phyloP scores from a whole-genome alignment of 2,113 vertebrate species.

The Calonectris borealis region DNA sequence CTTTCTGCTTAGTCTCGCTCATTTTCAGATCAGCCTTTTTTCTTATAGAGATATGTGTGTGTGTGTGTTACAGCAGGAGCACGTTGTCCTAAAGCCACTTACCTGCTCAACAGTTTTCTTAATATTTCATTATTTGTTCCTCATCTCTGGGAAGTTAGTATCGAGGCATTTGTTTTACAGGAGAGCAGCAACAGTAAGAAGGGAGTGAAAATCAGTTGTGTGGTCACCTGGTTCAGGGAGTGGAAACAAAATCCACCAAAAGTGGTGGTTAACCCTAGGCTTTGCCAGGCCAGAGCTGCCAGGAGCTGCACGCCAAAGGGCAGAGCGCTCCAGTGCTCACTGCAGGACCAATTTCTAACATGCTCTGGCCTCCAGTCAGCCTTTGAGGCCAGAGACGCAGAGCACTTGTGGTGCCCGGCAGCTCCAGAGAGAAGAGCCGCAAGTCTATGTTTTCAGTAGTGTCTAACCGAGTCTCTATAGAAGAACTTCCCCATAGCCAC shows the following conservation, averaged over 20 bases:
- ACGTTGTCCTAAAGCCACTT: not conserved
- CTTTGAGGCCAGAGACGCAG: not conserved
- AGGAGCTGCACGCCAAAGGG: fast-evolving
- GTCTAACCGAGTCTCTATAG: not conserved
- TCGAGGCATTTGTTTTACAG: not conserved
- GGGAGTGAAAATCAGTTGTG: not conserved
- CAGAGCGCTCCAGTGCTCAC: fast-evolving
- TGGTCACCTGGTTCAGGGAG: not conserved
- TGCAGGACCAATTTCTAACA: not conserved
- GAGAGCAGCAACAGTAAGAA: not conserved
- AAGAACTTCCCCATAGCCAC: not conserved
- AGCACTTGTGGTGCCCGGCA: not conserved
- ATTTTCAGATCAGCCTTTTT: not conserved
- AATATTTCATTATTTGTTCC: not conserved
- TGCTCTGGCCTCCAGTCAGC: not conserved
- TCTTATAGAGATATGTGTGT: not conserved
- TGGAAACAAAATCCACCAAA: not conserved
- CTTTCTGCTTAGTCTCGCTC: not conserved
- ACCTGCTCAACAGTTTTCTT: not conserved
- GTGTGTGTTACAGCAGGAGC: not conserved
- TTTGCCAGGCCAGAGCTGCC: not conserved
- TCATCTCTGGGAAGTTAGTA: not conserved
- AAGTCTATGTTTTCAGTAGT: not conserved
- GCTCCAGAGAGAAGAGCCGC: not conserved
- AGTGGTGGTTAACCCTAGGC: not conserved